Conservation (phyloP, 2,797 vertebrate species). For the Leucoraja ocellata region DNA sequence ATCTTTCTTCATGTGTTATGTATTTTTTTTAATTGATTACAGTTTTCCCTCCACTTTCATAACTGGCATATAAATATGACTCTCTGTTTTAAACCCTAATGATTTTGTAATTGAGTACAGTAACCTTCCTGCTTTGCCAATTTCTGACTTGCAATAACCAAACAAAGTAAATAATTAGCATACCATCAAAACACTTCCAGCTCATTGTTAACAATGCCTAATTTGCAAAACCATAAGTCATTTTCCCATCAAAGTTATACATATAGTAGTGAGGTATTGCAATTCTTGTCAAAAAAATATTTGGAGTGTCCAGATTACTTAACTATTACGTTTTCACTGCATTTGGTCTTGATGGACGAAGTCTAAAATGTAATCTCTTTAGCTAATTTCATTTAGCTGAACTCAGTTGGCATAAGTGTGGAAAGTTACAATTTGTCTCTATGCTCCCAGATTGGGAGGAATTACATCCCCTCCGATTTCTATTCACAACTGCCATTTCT, state of each 20-base stretch:
- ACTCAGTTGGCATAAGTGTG: not conserved
- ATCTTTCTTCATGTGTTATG: not conserved
- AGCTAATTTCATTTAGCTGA: not conserved
- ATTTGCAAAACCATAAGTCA: not conserved
- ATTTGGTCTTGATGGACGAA: not conserved
- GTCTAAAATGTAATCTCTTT: not conserved
- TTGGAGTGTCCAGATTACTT: not conserved
- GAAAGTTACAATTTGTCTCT: not conserved
- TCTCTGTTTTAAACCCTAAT: not conserved
- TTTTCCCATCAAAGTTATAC: not conserved
- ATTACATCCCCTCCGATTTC: not conserved
- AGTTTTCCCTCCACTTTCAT: not conserved
- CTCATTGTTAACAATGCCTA: not conserved
- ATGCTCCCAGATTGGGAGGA: not conserved
- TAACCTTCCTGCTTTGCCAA: not conserved
- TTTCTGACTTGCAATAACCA: not conserved
- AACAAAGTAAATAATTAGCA: not conserved
- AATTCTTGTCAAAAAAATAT: not conserved
- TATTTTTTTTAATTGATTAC: not conserved
- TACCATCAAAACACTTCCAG: not conserved
- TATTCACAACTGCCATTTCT: not conserved
- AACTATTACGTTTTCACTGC: not conserved
- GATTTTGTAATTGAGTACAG: not conserved
- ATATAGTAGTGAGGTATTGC: not conserved
- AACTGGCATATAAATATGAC: not conserved